phyloP scores from a whole-genome alignment of 2,888 invertebrate species.

The Patella caerulea region DNA sequence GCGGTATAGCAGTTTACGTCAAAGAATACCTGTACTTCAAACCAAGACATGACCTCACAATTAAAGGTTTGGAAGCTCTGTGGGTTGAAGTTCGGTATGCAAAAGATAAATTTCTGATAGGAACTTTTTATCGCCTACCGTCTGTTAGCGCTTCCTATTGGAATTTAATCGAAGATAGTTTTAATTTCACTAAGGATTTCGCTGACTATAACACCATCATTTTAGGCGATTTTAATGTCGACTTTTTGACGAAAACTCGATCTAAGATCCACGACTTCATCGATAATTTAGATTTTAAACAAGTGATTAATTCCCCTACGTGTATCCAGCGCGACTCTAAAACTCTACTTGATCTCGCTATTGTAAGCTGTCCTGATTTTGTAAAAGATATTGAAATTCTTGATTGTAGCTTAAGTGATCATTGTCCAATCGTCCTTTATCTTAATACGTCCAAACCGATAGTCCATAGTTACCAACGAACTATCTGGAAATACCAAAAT shows the following conservation, averaged over 20 bases:
- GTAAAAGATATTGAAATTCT: neutral
- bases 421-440: neutral
- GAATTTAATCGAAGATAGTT: slow-evolving; percentile 2
- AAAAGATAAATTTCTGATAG: neutral
- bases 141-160: neutral
- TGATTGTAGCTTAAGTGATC: neutral
- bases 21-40: neutral
- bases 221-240: neutral
- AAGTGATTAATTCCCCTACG: neutral
- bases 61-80: neutral
- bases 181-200: neutral
- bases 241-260: neutral
- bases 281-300: neutral
- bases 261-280: neutral
- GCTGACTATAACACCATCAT: neutral
- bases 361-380: neutral
- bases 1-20: neutral
- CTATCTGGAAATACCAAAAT: neutral
- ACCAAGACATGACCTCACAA: slow-evolving; percentile 5
- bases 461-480: neutral
- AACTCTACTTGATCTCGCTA: slow-evolving; percentile 2
- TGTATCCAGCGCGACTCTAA: neutral
- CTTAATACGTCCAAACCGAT: neutral
- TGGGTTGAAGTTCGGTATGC: neutral
- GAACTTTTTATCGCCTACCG: neutral